Evolutionary conservation across 2,113 vertebrate genomes (phyloP), one percentile per base, ranked within the genome.

Genomic region (Monarcha castaneiventris): DNA sequence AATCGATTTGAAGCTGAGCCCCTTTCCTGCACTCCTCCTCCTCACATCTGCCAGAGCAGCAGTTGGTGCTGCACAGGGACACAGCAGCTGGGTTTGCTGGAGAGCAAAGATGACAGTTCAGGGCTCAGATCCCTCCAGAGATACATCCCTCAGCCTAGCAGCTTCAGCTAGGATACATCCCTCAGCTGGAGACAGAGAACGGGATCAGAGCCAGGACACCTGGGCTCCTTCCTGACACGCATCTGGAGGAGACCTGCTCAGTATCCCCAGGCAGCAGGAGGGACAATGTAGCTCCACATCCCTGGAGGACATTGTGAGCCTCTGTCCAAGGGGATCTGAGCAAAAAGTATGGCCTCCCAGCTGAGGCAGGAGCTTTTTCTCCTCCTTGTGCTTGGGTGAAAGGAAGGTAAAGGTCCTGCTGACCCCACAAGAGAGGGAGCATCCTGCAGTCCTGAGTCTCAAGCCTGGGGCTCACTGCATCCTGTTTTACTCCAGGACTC

Each of bases 1-100:
- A 95, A 98, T 95, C 93, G 98, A 98, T 98, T 87, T 95, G 97
- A 96, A 98, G 97, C 95, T 97, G 98, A 98, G 86, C 82, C 62
- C 87, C 73, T 79, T 90, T 22, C 72, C 71, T 4, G 4, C n/a
- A 59, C 56, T 95, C 74, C 67, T 86, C 56, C 82, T 92, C 49
- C 37, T 84, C 30, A 1, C 7, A 15, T 55, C 59, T 73, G 26
- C 68, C 0, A 3, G 41, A 88, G 71, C 66, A 75, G 69, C 5
- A 3, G 44, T 32, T 0, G 1, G 52, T 0, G 3, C 49, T 84
- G 80, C 64, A 22, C 46, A 68, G 46, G 33, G 48, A 56, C 55
- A 69, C 1, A 1, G 67, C 59, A 87, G 25, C 55, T 44, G 54
- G 32, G 23, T 37, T 56, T 85, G 48, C 5, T 19, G 58, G 68